Evolutionary conservation across 2,888 invertebrate genomes (phyloP), one percentile per base, ranked within the genome.

Genomic region (Drosophila bunnanda): DNA sequence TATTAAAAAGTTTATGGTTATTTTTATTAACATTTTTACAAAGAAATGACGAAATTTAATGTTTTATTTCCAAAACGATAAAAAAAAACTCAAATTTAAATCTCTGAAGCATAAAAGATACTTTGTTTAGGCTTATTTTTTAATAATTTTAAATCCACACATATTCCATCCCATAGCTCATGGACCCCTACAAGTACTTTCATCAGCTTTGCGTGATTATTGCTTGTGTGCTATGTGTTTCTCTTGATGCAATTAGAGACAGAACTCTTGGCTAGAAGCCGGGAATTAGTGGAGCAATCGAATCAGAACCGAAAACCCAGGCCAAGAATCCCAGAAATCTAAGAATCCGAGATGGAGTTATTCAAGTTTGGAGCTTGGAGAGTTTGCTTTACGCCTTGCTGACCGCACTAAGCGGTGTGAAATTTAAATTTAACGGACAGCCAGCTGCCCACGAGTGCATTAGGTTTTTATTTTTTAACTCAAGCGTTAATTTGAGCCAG

Each of bases 401-500:
- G 71, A 67, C 61, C 66, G 65, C 60, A 32, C 67, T 79, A 76
- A 76, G 66, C 64, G 53, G 52, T 70, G 66, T 61, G 50, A 71
- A 82, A 68, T 67, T 78, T 68, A 79, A 77, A 78, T 80, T 72
- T 58, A 69, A 67, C 57, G 58, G 56, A 55, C 67, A 70, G 44
- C 57, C 41, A 57, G 39, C 60, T 74, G 80, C 46, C 78, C 66
- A 46, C 38, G 38, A 77, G 68, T 82, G 71, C 81, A 84, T 38
- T 75, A 60, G 39, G 39, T 57, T 30, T 32, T 15, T 59, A 48
- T 13, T 50, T 15, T 62, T 60, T 50, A 58, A 71, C 67, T 88
- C 69, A 81, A 78, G 86, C 85, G 83, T 85, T 85, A 85, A 88
- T 85, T 78, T 71, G 85, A 88, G 81, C 85, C 76, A 76, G 85